Percentiles rank a stretch among this genome's conserved stretches.
These are phyloP conservation scores for Eriocheir sinensis DNA, from an alignment of 1,140 invertebrate genomes.

Conservation along the genomic window DNA sequence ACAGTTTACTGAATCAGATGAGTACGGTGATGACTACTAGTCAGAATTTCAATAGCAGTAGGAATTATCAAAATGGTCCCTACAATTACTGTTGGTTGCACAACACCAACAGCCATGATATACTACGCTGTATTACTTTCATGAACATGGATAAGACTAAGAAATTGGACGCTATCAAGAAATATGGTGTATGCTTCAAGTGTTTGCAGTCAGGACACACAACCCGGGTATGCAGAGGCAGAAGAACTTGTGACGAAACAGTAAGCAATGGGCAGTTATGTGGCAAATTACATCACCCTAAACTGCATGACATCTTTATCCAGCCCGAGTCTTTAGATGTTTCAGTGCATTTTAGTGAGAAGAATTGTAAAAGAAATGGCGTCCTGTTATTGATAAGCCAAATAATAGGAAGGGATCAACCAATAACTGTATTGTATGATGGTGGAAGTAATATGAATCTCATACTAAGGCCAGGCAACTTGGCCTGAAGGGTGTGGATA, in stretches of 20 bases:
- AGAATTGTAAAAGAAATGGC: slow-evolving; percentile 7
- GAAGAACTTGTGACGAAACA: slow-evolving; percentile 7
- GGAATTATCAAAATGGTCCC: not conserved
- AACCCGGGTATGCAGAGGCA: not conserved
- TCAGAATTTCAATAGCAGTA: not conserved
- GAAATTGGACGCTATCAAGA: not conserved
- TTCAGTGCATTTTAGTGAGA: not conserved
- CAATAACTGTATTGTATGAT: slow-evolving; percentile 11
- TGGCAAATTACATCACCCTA: slow-evolving; percentile 29
- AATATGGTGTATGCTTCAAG: not conserved
- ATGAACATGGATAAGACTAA: slow-evolving; percentile 9
- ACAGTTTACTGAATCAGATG: not conserved
- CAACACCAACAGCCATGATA: not conserved
- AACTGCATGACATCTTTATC: not conserved
- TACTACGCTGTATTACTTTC: not conserved
- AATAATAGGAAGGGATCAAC: not conserved
- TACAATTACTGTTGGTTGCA: not conserved
- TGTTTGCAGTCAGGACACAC: not conserved
- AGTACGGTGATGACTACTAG: not conserved
- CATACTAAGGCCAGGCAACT: slow-evolving; percentile 1
- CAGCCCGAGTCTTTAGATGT: not conserved
- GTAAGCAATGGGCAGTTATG: not conserved
- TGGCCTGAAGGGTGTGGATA: not conserved
- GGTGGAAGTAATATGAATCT: not conserved
- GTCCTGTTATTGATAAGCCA: slow-evolving; percentile 32